Conservation (phyloP, 1,140 invertebrate genomes). For the Trachymyrmex cornetzi region DNA sequence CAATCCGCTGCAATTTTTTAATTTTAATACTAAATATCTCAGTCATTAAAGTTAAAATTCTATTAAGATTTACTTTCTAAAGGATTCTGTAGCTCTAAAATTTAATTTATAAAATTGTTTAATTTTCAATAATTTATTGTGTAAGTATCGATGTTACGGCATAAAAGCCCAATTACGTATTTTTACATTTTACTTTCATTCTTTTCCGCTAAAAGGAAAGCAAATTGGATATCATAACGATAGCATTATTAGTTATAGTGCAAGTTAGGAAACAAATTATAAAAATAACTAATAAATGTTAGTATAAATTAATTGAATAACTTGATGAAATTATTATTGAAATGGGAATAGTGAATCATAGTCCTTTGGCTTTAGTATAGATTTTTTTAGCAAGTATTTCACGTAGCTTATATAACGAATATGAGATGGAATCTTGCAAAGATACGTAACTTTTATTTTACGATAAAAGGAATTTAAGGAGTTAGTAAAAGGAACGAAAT, state of each 20-base stretch:
- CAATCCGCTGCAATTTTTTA: background rate
- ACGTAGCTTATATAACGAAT: background rate
- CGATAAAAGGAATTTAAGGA: background rate
- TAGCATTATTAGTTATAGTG: background rate
- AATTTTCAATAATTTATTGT: slow-evolving; percentile 19
- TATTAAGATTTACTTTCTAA: background rate
- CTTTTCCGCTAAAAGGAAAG: background rate
- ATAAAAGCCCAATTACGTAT: background rate
- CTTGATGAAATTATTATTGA: background rate
- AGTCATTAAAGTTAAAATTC: background rate
- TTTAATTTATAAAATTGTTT: background rate
- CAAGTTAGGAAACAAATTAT: background rate
- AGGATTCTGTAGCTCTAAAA: background rate
- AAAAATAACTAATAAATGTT: background rate
- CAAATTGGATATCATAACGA: background rate
- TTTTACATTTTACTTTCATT: background rate
- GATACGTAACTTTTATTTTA: background rate
- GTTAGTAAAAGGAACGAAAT: background rate
- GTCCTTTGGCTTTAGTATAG: background rate
- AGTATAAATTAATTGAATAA: background rate
- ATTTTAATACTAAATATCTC: background rate
- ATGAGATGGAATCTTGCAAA: background rate
- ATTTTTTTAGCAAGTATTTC: background rate
- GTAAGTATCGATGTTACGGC: background rate
- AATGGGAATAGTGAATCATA: background rate